Base-by-base conservation (phyloP, 2,888 invertebrate species). In the Pachymerium ferrugineum region DNA sequence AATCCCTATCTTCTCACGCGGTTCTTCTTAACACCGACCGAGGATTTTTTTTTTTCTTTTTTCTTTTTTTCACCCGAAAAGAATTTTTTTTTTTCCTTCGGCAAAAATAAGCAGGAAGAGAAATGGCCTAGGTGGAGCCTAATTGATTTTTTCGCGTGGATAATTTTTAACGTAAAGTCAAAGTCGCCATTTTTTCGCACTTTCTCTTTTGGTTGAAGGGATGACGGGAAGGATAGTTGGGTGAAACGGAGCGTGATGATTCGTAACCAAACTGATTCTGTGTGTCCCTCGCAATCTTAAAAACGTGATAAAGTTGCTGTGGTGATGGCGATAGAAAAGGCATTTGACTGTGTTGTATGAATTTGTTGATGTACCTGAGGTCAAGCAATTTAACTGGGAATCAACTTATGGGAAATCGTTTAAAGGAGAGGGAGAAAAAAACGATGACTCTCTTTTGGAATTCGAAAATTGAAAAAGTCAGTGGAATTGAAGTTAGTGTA, bases 191-290 rank as follows among this genome's bases (percentile, higher is more conserved):
- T 28, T 68, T 28, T 29, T 68, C n/a, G 28, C 68, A 68, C 68
- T n/a, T n/a, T n/a, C 68, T 68, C 68, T 30, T 47, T 16, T 4
- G 19, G 68, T 68, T 68, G 68, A 19, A 28, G 68, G 68, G 29
- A 30, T 29, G 30, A 68, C n/a, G 35, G 30, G 68, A 68, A 68
- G 68, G 68, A 68, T n/a, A 28, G n/a, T 47, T 47, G 47, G 47
- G 25, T 68, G 68, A 68, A 68, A 30, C 68, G 30, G 68, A n/a
- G 68, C 68, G 28, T 68, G 68, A 68, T 68, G 68, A 68, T 28
- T 68, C 68, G 68, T 68, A 68, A 68, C 68, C 68, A 68, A 68
- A 68, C 68, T 68, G 68, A 68, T 68, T 68, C 25, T 47, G 4
- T 47, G 6, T 3, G 47, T 3, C 14, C 16, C 5, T 42, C 3